Base-by-base conservation (phyloP, 1,140 invertebrate genomes). In the Parasteatoda tepidariorum region DNA sequence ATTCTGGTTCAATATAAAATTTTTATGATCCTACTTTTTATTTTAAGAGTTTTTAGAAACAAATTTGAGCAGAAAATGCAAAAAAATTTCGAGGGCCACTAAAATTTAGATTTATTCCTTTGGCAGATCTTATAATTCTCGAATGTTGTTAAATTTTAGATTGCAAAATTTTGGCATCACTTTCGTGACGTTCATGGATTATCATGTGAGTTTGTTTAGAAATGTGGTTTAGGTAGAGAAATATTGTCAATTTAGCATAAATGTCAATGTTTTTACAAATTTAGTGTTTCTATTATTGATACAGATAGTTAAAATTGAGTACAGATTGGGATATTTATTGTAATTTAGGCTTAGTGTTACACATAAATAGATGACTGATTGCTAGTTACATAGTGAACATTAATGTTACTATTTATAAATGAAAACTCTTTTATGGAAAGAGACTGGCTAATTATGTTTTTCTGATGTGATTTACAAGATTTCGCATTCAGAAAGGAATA, bases 141-240 rank as follows among this genome's bases (percentile, higher is more conserved):
- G n/a, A n/a, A n/a, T n/a, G n/a, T n/a, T n/a, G n/a, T n/a, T n/a
- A n/a, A 9, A 48, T 9, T 48, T 48, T 48, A 48, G 38, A 13
- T 48, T 2, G 1, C 1, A 48, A 2, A 4, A 3, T 24, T 71
- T 71, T 71, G 68, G 68, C 68, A 71, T 55, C 54, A 71, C 15
- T 5, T 15, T 48, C 28, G 13, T 71, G 68, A 71, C 68, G 68
- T 71, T 71, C 31, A 11, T 18, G 54, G 31, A 73, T 61, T 31
- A 66, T 76, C 74, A 76, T 66, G 61, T 76, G 74, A 76, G 61
- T 76, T 76, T 76, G 74, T 76, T 76, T 76, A 48, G 74, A 62
- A 41, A 24, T 38, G 57, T 24, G 55, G 1, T 26, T 30, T 22
- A 9, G 22, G 5, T 22, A 26, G 33, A 31, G 22, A 18, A 24